These are phyloP conservation scores for Eupithecia inturbata DNA, from an alignment of 2,888 invertebrate species.

Conservation along the genomic window DNA sequence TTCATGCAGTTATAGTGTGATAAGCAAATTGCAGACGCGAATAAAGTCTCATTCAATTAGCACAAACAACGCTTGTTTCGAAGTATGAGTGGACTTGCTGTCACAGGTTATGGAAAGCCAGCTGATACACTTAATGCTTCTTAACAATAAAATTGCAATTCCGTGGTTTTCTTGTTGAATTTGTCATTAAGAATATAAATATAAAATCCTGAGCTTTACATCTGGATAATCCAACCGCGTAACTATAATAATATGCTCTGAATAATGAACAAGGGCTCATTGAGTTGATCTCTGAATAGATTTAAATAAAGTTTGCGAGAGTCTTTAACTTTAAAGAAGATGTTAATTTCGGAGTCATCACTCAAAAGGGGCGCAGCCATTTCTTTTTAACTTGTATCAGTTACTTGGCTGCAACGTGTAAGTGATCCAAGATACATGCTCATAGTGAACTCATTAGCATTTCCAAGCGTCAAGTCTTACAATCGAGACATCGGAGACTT, in stretches of 20 bases:
- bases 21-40: conserved; percentile 25
- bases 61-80: conserved; percentile 30
- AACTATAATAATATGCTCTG: too few species aligned
- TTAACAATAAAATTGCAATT: neutral
- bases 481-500: conserved; percentile 26
- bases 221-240: too few species aligned
- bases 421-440: conserved; percentile 31
- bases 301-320: too few species aligned
- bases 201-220: too few species aligned
- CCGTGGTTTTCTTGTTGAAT: too few species aligned
- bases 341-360: too few species aligned
- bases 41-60: conserved; percentile 37
- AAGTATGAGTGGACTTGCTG: conserved; percentile 21
- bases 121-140: neutral
- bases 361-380: neutral
- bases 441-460: conserved; percentile 42
- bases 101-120: conserved; percentile 7
- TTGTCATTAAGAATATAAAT: too few species aligned
- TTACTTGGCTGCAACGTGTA: conserved; percentile 7
- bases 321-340: too few species aligned
- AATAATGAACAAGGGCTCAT: too few species aligned
- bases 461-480: conserved; percentile 35
- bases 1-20: conserved; percentile 28
- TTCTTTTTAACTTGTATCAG: conserved; percentile 4
- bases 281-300: too few species aligned